Conservation (phyloP, 2,113 vertebrate species). For the Ginglymostoma cirratum region DNA sequence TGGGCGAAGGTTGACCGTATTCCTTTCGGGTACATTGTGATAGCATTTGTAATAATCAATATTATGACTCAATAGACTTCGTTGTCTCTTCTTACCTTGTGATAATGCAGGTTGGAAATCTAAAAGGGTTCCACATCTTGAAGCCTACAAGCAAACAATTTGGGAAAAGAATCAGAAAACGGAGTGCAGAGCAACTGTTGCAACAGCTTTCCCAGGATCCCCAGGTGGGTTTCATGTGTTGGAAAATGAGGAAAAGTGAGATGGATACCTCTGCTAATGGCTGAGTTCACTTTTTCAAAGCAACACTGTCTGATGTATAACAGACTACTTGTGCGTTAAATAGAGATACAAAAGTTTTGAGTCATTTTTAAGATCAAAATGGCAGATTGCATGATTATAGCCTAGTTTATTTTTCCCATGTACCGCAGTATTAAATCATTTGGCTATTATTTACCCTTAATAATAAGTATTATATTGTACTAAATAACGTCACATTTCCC, state of each 20-base stretch:
- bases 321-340: constrained; percentile 7
- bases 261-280: constrained; percentile 53
- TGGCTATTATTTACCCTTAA: no score
- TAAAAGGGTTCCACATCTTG: constrained; percentile 63
- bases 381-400: constrained; percentile 18
- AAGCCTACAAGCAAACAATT: constrained; percentile 51
- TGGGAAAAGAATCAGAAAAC: constrained; percentile 61
- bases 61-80: background rate
- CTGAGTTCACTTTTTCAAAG: constrained; percentile 47
- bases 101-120: constrained; percentile 65
- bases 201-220: constrained; percentile 67
- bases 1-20: background rate
- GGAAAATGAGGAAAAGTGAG: constrained; percentile 61
- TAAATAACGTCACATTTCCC: background rate
- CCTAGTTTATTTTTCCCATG: background rate
- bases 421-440: no score
- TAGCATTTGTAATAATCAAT: background rate
- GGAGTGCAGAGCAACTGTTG: constrained; percentile 51
- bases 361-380: background rate
- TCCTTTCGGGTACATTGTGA: background rate
- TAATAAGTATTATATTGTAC: no score
- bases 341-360: background rate
- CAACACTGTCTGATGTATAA: background rate
- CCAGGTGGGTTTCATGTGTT: constrained; percentile 78
- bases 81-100: constrained; percentile 58